Evolutionary conservation across 2,888 invertebrate species (phyloP), one percentile per base, ranked within the genome.

Genomic region (Linnaemya tessellans): DNA sequence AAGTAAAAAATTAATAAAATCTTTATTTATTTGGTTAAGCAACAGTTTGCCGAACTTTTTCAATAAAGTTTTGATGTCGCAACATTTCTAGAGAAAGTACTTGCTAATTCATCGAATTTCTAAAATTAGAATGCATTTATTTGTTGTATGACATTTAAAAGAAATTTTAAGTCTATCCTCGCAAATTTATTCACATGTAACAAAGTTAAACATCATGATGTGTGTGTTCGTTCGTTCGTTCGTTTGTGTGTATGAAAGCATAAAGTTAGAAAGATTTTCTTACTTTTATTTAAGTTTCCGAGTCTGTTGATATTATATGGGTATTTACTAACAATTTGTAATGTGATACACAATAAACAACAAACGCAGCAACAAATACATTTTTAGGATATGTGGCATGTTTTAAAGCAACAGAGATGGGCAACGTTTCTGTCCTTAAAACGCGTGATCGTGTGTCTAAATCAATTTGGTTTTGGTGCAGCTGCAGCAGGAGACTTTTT

Each of bases 251-350:
- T 46, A 15, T 18, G 9, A 10, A 25, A 60, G 38, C 49, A 22
- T 20, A 25, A 67, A 80, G 65, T 73, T 65, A 67, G 58, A 41
- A 73, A 73, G 65, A 71, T 49, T 78, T 78, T 58, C 20, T 49
- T 71, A 71, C 64, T 71, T 65, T 11, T 71, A 56, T 71, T 80
- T 80, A 49, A 67, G 58, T 80, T 73, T 46, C n/a, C 18, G 15
- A 65, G 38, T 73, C 58, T 67, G 22, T 74, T 80, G 67, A 43
- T 74, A 80, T 74, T 74, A 38, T 74, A 51, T 54, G 68, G 75
- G 25, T 75, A 74, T 82, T 77, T 82, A 58, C 58, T 41, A 82
- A 78, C 82, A 82, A 82, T 82, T 78, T 82, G 71, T 78, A 82
- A 82, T 65, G 49, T 71, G 71, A 82, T 77, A 78, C 58, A 77